A percentile compares a stretch with the other conserved stretches of the same genome.
These are phyloP conservation scores for Lacerta agilis DNA, from an alignment of 2,797 vertebrate genomes.

Conservation along the genomic window DNA sequence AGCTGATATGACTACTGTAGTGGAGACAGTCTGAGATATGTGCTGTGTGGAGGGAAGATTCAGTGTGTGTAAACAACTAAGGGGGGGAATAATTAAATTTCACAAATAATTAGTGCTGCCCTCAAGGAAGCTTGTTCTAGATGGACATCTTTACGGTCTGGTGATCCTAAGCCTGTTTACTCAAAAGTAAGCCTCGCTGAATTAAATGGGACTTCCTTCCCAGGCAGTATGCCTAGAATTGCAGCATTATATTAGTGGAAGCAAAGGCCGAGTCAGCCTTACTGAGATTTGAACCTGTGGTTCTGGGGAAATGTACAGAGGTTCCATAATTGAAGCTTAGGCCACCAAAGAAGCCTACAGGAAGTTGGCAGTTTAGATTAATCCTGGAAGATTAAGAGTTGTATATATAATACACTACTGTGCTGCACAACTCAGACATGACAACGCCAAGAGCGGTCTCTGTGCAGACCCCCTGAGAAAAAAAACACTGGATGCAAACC, in stretches of 20 bases:
- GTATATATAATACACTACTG: constrained; percentile 8
- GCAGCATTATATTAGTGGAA: not conserved
- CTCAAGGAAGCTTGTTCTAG: not conserved
- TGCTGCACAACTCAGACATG: not conserved
- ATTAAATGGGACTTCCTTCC: not conserved
- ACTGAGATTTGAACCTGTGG: constrained; percentile 6
- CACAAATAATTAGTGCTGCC: not conserved
- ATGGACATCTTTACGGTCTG: not conserved
- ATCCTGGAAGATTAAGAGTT: constrained; percentile 30
- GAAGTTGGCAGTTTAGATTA: constrained; percentile 23
- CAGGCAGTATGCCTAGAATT: not conserved
- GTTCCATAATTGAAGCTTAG: constrained; percentile 23
- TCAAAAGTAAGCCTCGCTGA: not conserved
- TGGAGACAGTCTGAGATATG: too few species aligned
- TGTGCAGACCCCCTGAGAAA: not conserved
- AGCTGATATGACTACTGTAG: too few species aligned
- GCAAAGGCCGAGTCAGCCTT: constrained; percentile 17
- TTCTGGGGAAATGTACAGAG: constrained; percentile 23
- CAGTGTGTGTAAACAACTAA: not conserved
- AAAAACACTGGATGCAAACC: not conserved
- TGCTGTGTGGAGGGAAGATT: too few species aligned
- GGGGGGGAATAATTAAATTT: not conserved
- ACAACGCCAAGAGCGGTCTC: constrained; percentile 8
- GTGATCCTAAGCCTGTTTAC: not conserved
- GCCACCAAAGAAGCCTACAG: constrained; percentile 32